Percentiles rank a stretch among this genome's conserved stretches.
Conservation (phyloP, 2,113 vertebrate genomes). For the Aspiorhynchus laticeps region DNA sequence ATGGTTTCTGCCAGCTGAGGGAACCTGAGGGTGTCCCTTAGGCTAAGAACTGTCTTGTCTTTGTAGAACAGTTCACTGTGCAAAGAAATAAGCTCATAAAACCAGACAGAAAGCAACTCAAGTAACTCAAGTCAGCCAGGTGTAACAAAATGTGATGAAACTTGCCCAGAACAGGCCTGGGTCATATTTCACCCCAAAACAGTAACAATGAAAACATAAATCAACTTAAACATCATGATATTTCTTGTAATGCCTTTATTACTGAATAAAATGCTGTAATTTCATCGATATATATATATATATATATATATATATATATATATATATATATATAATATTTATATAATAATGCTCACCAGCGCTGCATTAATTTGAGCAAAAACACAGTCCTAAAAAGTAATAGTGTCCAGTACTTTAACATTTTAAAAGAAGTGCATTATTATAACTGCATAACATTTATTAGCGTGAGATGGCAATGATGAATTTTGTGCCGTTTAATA, state of each 20-base stretch:
- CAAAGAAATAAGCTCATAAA: neutral
- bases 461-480: neutral
- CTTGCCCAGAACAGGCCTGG: neutral
- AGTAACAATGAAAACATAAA: neutral
- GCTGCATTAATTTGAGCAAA: too few species aligned
- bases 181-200: neutral
- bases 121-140: neutral
- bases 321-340: too few species aligned
- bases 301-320: too few species aligned
- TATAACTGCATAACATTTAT: too few species aligned
- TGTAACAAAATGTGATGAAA: neutral
- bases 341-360: too few species aligned
- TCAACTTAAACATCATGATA: too few species aligned
- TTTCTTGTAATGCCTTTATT: too few species aligned
- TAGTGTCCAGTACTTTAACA: neutral
- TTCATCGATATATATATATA: too few species aligned
- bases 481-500: neutral
- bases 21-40: slow-evolving; percentile 75
- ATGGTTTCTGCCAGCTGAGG: slow-evolving; percentile 81
- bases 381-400: too few species aligned
- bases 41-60: slow-evolving; percentile 64
- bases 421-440: neutral
- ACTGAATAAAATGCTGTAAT: too few species aligned
- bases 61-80: slow-evolving; percentile 81
- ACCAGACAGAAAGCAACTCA: neutral